Percentiles rank a stretch among this genome's conserved stretches.
Conservation (phyloP, 2,888 invertebrate species). For the Antitype chi region DNA sequence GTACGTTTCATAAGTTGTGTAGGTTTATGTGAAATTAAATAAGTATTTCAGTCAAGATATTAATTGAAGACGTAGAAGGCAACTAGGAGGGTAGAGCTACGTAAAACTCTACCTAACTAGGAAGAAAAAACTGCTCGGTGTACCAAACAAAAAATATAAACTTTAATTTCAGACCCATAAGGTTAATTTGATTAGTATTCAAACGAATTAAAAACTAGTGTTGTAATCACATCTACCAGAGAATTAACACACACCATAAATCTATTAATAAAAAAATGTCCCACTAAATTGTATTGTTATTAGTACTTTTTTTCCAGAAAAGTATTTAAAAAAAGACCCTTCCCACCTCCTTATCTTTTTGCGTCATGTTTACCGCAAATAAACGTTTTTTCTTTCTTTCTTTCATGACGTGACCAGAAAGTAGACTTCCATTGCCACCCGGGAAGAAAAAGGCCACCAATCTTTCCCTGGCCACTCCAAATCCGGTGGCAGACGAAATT, state of each 20-base stretch:
- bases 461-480: slow-evolving; percentile 41
- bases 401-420: background rate
- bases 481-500: slow-evolving; percentile 61
- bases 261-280: background rate
- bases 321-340: background rate
- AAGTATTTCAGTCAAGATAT: background rate
- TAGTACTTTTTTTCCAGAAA: background rate
- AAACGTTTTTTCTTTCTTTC: too few species aligned
- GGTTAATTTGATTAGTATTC: too few species aligned
- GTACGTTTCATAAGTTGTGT: too few species aligned
- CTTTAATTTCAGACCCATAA: too few species aligned
- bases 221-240: too few species aligned
- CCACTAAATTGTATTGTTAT: background rate
- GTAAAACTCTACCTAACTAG: too few species aligned
- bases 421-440: background rate
- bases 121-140: too few species aligned
- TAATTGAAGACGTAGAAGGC: background rate
- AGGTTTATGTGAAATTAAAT: background rate
- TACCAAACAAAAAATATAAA: too few species aligned
- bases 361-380: too few species aligned
- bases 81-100: background rate
- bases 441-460: slow-evolving; percentile 32
- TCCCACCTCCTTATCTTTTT: too few species aligned
- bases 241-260: too few species aligned
- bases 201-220: too few species aligned